Evolutionary conservation across 2,888 invertebrate species (phyloP), one percentile per base, ranked within the genome.

Genomic region (Disparrhopalites patrizii): DNA sequence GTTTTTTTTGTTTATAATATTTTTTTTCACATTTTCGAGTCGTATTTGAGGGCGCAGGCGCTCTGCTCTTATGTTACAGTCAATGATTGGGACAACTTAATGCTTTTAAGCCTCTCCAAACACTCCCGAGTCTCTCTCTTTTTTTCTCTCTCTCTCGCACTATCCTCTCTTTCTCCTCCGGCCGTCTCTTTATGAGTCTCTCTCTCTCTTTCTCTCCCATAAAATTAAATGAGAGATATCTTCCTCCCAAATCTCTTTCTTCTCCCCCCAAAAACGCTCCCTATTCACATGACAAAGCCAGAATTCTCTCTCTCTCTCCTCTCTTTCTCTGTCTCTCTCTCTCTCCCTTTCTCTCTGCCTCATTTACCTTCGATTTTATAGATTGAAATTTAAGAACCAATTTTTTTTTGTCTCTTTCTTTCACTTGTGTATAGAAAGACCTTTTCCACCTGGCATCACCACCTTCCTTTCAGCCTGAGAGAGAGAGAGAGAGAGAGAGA

Each of bases 1-100:
- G 47, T 47, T 47, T 47, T n/a, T n/a, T 47, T 47, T 47, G 47
- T 47, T 47, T 47, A 47, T 47, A 23, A 47, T 47, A 47, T 47
- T 20, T 47, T 47, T 47, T 23, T 47, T 47, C 25, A 23, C 25
- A 23, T 36, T 23, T 47, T 47, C 47, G 8, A 18, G 18, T 7
- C 3, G 5, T 2, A 5, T 47, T 25, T 20, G 23, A 23, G 47
- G 23, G 47, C 47, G 3, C 25, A 25, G 23, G 47, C 23, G 13
- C 20, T 25, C 47, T 23, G 3, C 23, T 3, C 47, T 47, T 47
- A 47, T 47, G 47, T 47, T 47, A 47, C 47, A 47, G 47, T 47
- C 47, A 47, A 20, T 47, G 43, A n/a, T n/a, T n/a, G n/a, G n/a
- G n/a, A n/a, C n/a, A n/a, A n/a, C n/a, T n/a, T n/a, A 36, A 36